Conservation (phyloP, 2,113 vertebrate species). For the Gyps fulvus region DNA sequence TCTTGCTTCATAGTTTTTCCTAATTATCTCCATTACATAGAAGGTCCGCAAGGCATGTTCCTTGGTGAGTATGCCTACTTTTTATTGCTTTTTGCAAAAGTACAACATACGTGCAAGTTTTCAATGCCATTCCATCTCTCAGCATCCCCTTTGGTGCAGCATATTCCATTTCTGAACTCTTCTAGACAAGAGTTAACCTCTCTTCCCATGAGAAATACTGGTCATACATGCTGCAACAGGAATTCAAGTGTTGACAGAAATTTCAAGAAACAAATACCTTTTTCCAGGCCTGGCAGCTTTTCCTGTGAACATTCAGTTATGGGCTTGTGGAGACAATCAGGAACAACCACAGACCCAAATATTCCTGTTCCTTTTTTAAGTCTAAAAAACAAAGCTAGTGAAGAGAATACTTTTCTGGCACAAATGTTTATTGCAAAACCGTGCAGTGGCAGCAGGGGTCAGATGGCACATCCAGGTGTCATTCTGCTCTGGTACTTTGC, state of each 20-base stretch:
- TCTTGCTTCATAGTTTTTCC: neutral
- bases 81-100: neutral
- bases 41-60: neutral
- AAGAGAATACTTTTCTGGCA: neutral
- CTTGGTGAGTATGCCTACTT: neutral
- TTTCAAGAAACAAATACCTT: neutral
- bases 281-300: neutral
- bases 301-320: neutral
- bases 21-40: neutral
- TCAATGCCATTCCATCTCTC: neutral
- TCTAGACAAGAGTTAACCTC: neutral
- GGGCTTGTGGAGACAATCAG: neutral
- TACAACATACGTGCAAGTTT: neutral
- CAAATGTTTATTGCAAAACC: neutral
- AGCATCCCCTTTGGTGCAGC: neutral
- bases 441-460: neutral
- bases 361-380: neutral
- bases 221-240: accelerated
- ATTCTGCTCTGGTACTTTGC: neutral
- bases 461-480: neutral
- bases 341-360: neutral
- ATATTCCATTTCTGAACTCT: neutral
- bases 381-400: neutral
- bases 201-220: neutral
- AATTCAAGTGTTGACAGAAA: neutral